Base-by-base conservation (phyloP, 1,140 invertebrate genomes). In the Steinernema khuongi region DNA sequence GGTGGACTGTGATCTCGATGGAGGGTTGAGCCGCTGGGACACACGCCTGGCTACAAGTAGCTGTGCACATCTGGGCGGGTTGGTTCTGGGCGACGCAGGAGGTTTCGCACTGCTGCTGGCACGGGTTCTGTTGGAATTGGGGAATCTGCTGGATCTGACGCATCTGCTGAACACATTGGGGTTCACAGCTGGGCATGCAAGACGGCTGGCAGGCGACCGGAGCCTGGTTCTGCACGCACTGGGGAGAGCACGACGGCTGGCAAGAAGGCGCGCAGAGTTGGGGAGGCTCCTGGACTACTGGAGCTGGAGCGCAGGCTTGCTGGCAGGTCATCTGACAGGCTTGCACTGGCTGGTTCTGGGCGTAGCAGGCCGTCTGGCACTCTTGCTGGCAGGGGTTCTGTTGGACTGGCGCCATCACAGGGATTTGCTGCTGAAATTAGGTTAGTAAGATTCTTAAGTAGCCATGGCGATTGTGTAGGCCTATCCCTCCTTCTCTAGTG, bases 341-440 rank as follows among this genome's bases (percentile, higher is more conserved):
- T n/a, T 67, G 60, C n/a, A 72, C 29, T 66, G 74, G 68, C 30
- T 75, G 74, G 1, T 31, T 30, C 26, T 70, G 70, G n/a, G 70
- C 70, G 32, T n/a, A 14, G 50, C 74, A 75, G 43, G 36, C 41
- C 2, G 71, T 32, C 17, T 75, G 70, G 66, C 74, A 75, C 32
- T 75, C 70, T 29, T 72, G 70, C 29, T 75, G 70, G 66, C 74
- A 75, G 31, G 74, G 74, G 33, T 72, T 71, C 30, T 71, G 72
- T 36, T 75, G 70, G 33, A 44, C 74, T 75, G 74, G 31, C 26
- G 70, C n/a, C n/a, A n/a, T n/a, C 44, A 68, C 22, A 26, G 43
- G 74, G 60, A 31, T 73, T 43, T 66, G 72, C 31, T 73, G 72
- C 66, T 74, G 31, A 19, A 44, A 28, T 41, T 44, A 33, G 33